Conservation (phyloP, 2,888 invertebrate genomes). For the Lapara coniferarum region DNA sequence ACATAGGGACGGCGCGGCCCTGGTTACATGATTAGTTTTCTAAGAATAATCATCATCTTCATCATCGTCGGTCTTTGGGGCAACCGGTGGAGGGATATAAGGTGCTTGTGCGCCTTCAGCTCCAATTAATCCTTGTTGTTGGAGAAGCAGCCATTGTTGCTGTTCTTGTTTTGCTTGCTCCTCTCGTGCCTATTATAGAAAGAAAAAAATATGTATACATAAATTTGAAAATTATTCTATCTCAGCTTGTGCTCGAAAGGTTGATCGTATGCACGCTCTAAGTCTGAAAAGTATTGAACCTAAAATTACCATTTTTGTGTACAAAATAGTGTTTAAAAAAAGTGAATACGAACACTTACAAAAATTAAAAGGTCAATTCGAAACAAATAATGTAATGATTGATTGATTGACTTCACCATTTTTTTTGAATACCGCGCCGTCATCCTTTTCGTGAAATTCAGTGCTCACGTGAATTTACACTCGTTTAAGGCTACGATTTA, state of each 20-base stretch:
- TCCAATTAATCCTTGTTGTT: conserved; percentile 78
- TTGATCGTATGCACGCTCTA: no score
- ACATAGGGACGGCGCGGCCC: no score
- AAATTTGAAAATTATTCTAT: neutral
- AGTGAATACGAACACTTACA: neutral
- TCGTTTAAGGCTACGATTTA: no score
- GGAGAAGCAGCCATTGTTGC: conserved; percentile 95
- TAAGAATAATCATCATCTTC: conserved; percentile 82
- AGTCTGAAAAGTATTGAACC: no score
- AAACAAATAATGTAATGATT: no score
- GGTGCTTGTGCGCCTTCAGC: conserved; percentile 67
- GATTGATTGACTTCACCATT: no score
- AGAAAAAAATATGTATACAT: neutral
- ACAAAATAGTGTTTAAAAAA: no score
- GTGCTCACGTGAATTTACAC: no score
- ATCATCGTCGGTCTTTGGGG: conserved; percentile 69
- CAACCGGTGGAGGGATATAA: conserved; percentile 69
- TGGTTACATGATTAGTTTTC: conserved; percentile 22
- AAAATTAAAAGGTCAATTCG: neutral
- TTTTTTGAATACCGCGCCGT: no score
- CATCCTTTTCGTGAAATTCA: no score
- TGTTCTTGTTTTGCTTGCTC: conserved; percentile 96
- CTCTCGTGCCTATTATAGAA: conserved; percentile 87
- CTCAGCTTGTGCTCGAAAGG: neutral
- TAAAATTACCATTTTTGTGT: no score